Base-by-base conservation (phyloP, 2,113 vertebrate genomes). In the Epinephelus fuscoguttatus region DNA sequence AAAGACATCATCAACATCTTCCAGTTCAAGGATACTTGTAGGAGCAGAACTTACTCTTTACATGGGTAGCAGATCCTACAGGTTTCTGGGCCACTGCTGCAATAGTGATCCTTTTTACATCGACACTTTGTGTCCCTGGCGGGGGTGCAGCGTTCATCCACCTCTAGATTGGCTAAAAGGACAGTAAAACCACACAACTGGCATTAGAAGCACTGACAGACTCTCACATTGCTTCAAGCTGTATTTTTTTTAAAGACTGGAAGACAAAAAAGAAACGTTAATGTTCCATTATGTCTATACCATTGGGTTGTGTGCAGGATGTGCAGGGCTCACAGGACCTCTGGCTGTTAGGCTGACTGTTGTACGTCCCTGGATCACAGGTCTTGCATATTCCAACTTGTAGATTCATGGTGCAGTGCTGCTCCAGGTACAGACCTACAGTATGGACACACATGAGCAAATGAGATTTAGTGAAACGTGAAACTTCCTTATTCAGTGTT, bases 71-170 rank as follows among this genome's bases (percentile, higher is more conserved):
- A 96, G 40, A 52, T 0, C 27, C 0, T 71, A 27, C 94, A 95
- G 9, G 0, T 10, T 3, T 50, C 47, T 4, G 0, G 4, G 2
- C 0, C 19, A 6, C 15, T 71, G 37, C 0, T 14, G 63, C 95
- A 95, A n/a, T 75, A 96, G 61, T 93, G 57, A 11, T 14, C n/a
- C 0, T 67, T 0, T 64, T 77, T 30, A 64, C 95, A 96, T 30
- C 9, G 19, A 77, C 95, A 96, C 71, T 75, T 90, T 0, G 87
- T 3, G 60, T 96, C 6, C 0, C 4, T 21, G 23, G 0, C 6
- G 8, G 0, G 0, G 1, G 79, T 91, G 33, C 94, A 95, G 0
- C 0, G 0, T 2, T 21, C 27, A 0, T 52, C 40, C 21, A 0
- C 60, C 45, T 84, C 77, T n/a, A 91, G 81, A 62, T 92, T 89